A percentile compares a stretch with the other conserved stretches of the same genome.
These are phyloP conservation scores for Drosophila chauvacae DNA, from an alignment of 1,140 invertebrate genomes.

Conservation along the genomic window DNA sequence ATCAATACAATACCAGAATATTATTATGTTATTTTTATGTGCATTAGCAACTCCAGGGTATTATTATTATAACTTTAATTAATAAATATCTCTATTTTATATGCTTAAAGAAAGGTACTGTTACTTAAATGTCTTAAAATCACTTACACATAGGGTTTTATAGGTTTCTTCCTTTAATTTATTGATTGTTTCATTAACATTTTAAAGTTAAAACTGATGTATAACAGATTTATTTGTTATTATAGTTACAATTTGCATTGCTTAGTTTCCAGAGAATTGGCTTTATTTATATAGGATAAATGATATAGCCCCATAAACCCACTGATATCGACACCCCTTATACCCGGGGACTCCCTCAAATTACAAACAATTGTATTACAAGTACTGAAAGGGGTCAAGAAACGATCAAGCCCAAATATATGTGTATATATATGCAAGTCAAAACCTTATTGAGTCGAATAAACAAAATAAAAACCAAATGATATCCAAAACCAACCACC, in stretches of 20 bases:
- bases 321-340: slow-evolving; percentile 14
- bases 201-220: too few relatives aligned
- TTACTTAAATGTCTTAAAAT: too few relatives aligned
- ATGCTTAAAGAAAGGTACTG: too few relatives aligned
- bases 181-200: too few relatives aligned
- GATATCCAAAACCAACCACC: slow-evolving; percentile 18
- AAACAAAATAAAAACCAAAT: slow-evolving; percentile 10
- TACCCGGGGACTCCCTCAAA: slow-evolving; percentile 26
- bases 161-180: not conserved
- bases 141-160: not conserved
- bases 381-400: slow-evolving; percentile 23
- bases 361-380: slow-evolving; percentile 33
- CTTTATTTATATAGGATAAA: too few relatives aligned
- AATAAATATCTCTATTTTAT: not conserved
- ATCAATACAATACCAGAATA: not conserved
- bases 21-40: not conserved
- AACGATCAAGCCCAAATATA: slow-evolving; percentile 16
- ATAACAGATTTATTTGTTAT: not conserved
- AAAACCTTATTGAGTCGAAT: slow-evolving; percentile 16
- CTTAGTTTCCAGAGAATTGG: not conserved
- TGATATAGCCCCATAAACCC: not conserved
- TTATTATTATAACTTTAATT: too few relatives aligned
- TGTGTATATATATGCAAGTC: slow-evolving; percentile 5
- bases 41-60: not conserved
- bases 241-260: too few relatives aligned